A percentile compares a stretch with the other conserved stretches of the same genome.
Evolutionary conservation across 2,113 vertebrate genomes (phyloP).

Genomic region (Elephantulus edwardii): DNA sequence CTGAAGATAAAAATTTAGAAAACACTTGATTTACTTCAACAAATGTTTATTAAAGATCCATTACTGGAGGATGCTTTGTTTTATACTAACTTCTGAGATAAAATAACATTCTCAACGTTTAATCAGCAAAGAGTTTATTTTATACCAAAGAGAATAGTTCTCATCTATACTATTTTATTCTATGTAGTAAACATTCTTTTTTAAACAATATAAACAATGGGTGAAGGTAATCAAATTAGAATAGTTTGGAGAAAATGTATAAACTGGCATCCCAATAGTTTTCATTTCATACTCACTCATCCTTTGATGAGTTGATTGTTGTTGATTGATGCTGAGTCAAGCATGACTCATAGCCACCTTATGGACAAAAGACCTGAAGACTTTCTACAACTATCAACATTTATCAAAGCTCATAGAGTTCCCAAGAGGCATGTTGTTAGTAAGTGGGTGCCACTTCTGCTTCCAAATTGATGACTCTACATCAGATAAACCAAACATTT

Average conservation of each 20-base stretch:
- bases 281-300: not conserved
- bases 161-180: not conserved
- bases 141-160: not conserved
- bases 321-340: too few species aligned
- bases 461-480: not conserved
- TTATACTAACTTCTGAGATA: constrained; percentile 11
- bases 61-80: constrained; percentile 38
- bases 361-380: too few species aligned
- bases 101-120: constrained; percentile 39
- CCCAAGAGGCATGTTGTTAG: too few species aligned
- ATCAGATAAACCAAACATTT: not conserved
- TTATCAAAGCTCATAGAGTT: too few species aligned
- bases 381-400: too few species aligned
- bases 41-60: constrained; percentile 30
- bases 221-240: not conserved
- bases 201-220: not conserved
- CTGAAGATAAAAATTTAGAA: constrained; percentile 1
- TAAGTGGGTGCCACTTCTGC: too few species aligned
- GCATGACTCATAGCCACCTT: too few species aligned
- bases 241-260: not conserved
- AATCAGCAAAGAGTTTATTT: constrained; percentile 1
- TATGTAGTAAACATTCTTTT: not conserved
- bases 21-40: constrained; percentile 33
- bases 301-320: not conserved
- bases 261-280: not conserved